These are phyloP conservation scores for Magallana angulata DNA, from an alignment of 1,140 invertebrate species.

Conservation along the genomic window DNA sequence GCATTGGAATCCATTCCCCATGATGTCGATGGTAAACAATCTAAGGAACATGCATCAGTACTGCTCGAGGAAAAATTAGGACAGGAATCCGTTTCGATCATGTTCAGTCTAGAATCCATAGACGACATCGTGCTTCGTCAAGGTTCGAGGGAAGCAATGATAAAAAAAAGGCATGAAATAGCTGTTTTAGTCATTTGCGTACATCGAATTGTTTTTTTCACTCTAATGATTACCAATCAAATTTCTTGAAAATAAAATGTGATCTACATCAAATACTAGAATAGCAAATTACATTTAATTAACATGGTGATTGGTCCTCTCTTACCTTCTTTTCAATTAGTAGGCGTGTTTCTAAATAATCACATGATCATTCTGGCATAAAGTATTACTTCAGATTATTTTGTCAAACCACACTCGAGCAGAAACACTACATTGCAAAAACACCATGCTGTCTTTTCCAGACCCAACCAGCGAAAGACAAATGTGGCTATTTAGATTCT, in stretches of 20 bases:
- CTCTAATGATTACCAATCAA: too few species aligned
- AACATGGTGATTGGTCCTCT: too few species aligned
- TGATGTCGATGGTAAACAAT: background rate
- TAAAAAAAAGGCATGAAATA: background rate
- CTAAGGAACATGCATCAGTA: background rate
- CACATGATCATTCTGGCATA: background rate
- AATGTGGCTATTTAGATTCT: background rate
- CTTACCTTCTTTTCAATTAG: background rate
- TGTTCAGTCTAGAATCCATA: background rate
- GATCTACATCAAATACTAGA: too few species aligned
- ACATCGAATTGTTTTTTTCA: too few species aligned
- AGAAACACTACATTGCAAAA: background rate
- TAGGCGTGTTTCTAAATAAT: constrained; percentile 5
- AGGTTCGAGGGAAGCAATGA: background rate
- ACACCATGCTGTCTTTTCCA: background rate
- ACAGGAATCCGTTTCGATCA: background rate
- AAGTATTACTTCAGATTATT: background rate
- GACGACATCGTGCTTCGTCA: background rate
- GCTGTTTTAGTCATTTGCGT: too few species aligned
- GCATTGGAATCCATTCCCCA: background rate
- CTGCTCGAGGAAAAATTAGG: background rate
- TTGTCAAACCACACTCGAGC: background rate
- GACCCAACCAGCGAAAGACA: background rate
- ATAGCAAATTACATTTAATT: too few species aligned
- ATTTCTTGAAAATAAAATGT: too few species aligned